Percentiles rank a stretch among this genome's conserved stretches.
These are phyloP conservation scores for Muraenolepis orangiensis DNA, from an alignment of 2,797 vertebrate species.

Conservation along the genomic window DNA sequence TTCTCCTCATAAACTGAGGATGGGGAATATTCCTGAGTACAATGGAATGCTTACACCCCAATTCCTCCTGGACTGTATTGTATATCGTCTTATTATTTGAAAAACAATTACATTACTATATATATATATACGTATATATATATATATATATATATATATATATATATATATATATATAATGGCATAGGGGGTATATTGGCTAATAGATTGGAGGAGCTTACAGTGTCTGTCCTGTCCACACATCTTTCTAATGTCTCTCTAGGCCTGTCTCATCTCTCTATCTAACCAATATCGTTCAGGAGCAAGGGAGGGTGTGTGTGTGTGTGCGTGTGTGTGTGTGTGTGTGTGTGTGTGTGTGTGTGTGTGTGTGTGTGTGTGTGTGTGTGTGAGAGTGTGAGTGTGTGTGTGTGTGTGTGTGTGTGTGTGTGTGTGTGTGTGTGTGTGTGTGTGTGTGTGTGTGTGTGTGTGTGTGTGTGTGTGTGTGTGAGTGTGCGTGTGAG, in stretches of 20 bases:
- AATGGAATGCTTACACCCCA: no score
- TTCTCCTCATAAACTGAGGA: neutral
- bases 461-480: neutral
- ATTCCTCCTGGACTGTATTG: no score
- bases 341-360: neutral
- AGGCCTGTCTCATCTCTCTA: neutral
- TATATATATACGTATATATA: no score
- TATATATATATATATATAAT: no score
- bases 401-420: neutral
- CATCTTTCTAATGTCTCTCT: neutral
- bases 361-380: no score
- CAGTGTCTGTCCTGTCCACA: neutral
- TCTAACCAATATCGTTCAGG: neutral
- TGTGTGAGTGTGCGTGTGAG: neutral
- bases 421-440: neutral
- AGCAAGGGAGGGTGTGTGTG: neutral
- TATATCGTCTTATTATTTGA: no score
- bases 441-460: neutral
- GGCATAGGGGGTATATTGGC: no score
- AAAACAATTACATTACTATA: no score
- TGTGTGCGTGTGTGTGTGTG: neutral
- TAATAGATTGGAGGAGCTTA: neutral
- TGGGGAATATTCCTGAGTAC: neutral
- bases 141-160: no score
- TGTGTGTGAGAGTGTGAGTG: slow-evolving; percentile 1